Percentiles rank a stretch among this genome's conserved stretches.
These are phyloP conservation scores for Irena cyanogastra DNA, from an alignment of 2,113 vertebrate genomes.

Conservation along the genomic window DNA sequence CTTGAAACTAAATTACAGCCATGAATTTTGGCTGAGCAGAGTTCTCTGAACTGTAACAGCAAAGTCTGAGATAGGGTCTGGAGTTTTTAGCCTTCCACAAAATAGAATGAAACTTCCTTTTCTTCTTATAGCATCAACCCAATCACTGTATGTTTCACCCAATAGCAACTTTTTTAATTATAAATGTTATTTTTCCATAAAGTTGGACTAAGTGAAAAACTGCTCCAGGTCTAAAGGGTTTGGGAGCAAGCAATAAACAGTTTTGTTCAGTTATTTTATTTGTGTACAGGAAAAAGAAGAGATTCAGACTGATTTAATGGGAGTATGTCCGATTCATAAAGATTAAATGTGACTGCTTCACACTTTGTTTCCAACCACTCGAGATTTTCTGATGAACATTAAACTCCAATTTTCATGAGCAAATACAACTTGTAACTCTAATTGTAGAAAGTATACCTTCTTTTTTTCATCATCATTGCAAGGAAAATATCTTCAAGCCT, in stretches of 20 bases:
- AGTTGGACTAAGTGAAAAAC: neutral
- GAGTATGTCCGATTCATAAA: neutral
- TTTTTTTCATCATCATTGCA: neutral
- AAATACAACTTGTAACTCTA: neutral
- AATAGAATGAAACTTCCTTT: neutral
- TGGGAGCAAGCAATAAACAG: neutral
- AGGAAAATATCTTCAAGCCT: neutral
- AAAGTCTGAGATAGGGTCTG: neutral
- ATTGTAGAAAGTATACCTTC: neutral
- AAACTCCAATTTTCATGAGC: neutral
- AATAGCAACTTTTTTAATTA: neutral
- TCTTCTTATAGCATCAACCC: neutral
- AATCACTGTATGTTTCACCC: neutral
- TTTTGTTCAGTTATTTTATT: neutral
- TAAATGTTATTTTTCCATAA: neutral
- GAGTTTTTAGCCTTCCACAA: neutral
- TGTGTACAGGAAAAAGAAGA: neutral
- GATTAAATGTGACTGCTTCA: neutral
- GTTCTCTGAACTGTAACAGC: neutral
- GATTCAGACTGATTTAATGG: neutral
- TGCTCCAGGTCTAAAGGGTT: neutral
- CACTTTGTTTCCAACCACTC: neutral
- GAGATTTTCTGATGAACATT: neutral
- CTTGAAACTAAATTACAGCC: neutral
- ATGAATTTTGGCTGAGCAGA: neutral